Percentiles rank a stretch among this genome's conserved stretches.
phyloP scores from a whole-genome alignment of 2,797 vertebrate genomes.

The Aotus griseimembra region DNA sequence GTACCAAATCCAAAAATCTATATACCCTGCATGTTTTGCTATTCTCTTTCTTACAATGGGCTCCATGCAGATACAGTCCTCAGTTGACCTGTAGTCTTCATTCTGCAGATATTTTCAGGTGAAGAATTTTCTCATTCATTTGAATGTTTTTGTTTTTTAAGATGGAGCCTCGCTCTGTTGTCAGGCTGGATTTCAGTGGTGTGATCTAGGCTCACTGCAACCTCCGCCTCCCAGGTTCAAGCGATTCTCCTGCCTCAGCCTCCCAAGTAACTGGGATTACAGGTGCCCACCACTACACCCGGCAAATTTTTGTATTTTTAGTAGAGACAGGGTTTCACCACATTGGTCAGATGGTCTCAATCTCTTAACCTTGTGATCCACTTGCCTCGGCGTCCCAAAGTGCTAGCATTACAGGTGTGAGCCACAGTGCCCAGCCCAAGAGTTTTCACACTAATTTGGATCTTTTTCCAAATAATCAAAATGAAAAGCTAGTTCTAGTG shows the following conservation, averaged over 20 bases:
- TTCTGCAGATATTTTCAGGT: neutral
- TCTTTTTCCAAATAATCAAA: neutral
- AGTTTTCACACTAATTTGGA: neutral
- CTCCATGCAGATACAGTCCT: neutral
- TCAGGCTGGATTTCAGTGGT: too few species aligned
- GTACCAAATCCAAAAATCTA: neutral
- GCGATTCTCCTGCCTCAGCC: too few species aligned
- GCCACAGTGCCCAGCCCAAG: too few species aligned
- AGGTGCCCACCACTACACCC: rapidly evolving
- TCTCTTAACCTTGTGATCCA: rapidly evolving
- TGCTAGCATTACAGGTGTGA: too few species aligned
- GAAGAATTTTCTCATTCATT: neutral
- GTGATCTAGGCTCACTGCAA: too few species aligned
- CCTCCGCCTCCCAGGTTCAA: too few species aligned
- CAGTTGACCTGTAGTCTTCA: neutral
- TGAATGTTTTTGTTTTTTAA: neutral
- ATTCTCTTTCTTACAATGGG: neutral
- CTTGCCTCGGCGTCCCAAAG: too few species aligned
- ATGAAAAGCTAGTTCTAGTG: neutral
- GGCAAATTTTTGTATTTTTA: too few species aligned
- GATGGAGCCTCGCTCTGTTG: too few species aligned
- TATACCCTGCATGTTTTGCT: neutral
- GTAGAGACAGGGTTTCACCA: too few species aligned
- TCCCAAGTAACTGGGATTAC: too few species aligned
- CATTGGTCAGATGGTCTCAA: too few species aligned